phyloP scores from a whole-genome alignment of 92 coral and sea anemone genomes.

The Heliopora coerulea region DNA sequence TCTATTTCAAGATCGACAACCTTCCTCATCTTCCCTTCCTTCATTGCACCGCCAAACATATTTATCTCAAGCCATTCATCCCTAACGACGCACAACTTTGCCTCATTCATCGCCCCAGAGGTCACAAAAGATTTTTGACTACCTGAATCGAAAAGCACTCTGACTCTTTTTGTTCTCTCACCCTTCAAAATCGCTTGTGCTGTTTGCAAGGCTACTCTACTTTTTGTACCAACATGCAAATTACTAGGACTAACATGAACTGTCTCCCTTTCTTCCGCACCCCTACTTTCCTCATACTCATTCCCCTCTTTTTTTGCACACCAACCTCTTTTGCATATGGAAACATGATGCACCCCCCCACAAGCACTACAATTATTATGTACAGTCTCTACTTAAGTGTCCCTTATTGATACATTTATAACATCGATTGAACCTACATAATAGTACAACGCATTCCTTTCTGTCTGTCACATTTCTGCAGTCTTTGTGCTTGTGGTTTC shows the following conservation, averaged over 20 bases:
- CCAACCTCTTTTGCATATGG: slow-evolving; percentile 39
- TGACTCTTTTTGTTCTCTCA: slow-evolving; percentile 40
- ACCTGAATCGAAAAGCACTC: slow-evolving; percentile 63
- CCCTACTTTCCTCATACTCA: not conserved
- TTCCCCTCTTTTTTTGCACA: not conserved
- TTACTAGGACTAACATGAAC: not conserved
- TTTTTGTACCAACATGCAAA: slow-evolving; percentile 46
- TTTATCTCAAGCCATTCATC: slow-evolving; percentile 49
- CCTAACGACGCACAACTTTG: slow-evolving; percentile 35
- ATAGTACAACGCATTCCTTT: slow-evolving; percentile 30
- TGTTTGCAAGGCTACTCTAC: slow-evolving; percentile 59
- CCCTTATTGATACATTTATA: slow-evolving; percentile 48
- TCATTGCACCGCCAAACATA: slow-evolving; percentile 49
- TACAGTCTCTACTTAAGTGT: slow-evolving; percentile 49
- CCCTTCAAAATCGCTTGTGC: slow-evolving; percentile 58
- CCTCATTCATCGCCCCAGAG: slow-evolving; percentile 28
- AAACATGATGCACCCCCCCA: slow-evolving; percentile 48
- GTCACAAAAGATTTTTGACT: slow-evolving; percentile 59
- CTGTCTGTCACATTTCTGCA: slow-evolving; percentile 37
- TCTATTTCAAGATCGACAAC: slow-evolving; percentile 30
- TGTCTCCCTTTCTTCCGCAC: too few species aligned
- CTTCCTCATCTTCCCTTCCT: slow-evolving; percentile 21
- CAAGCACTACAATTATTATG: slow-evolving; percentile 36
- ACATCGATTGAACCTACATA: slow-evolving; percentile 49
- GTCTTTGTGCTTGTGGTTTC: slow-evolving; percentile 46